Percentiles rank a stretch among this genome's conserved stretches.
These are phyloP conservation scores for Carduelis carduelis DNA, from an alignment of 2,797 vertebrate genomes.

Conservation along the genomic window DNA sequence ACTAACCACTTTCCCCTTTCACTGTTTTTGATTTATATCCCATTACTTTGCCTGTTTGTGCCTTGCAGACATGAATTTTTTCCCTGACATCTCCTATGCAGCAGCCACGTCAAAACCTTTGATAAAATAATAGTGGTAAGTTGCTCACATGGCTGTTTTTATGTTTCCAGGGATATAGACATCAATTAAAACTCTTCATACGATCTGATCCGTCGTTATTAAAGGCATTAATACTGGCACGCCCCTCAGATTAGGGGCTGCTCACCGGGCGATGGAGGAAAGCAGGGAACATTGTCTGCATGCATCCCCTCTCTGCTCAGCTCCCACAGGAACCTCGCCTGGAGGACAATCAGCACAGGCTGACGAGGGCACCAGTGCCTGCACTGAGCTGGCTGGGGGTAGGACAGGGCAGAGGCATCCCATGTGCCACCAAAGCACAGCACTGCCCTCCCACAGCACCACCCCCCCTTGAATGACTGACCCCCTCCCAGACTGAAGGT, in stretches of 20 bases:
- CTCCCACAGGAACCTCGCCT: not conserved
- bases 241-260: slow-evolving; percentile 73
- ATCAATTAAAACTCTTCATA: slow-evolving; percentile 75
- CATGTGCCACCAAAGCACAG: not conserved
- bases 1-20: slow-evolving; percentile 68
- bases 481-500: not conserved
- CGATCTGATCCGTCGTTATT: slow-evolving; percentile 69
- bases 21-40: slow-evolving; percentile 75
- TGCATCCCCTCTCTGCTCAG: not conserved
- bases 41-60: slow-evolving; percentile 70
- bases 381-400: not conserved
- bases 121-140: slow-evolving; percentile 69
- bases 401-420: not conserved
- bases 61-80: slow-evolving; percentile 70
- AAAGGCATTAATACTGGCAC: slow-evolving; percentile 71
- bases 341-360: not conserved
- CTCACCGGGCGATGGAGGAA: slow-evolving; percentile 53
- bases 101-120: slow-evolving; percentile 69
- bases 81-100: slow-evolving; percentile 63
- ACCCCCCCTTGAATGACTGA: not conserved
- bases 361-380: not conserved
- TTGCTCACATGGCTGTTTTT: slow-evolving; percentile 64
- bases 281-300: slow-evolving; percentile 29
- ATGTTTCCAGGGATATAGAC: slow-evolving; percentile 71
- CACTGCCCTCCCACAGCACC: not conserved